Evolutionary conservation across 2,113 vertebrate species (phyloP).

Genomic region (Motacilla tschutschensis): DNA sequence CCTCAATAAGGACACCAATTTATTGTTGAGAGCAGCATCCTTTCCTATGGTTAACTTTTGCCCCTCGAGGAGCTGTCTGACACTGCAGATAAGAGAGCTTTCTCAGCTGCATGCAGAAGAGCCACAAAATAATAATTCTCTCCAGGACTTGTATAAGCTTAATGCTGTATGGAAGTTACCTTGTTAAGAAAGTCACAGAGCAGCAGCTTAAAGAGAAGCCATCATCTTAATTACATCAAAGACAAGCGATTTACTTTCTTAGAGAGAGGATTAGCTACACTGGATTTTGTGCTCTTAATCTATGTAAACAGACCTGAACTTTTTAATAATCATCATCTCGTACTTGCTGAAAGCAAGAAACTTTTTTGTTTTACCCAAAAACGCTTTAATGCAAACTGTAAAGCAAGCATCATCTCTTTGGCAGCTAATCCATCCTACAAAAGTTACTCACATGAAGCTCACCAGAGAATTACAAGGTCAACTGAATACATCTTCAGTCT

Average conservation of each 20-base stretch:
- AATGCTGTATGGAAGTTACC: neutral
- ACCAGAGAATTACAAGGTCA: neutral
- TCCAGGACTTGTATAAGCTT: neutral
- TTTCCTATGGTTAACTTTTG: neutral
- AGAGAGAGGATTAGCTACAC: slow-evolving; percentile 6
- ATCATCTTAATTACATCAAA: slow-evolving; percentile 21
- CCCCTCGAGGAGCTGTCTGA: neutral
- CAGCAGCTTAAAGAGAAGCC: neutral
- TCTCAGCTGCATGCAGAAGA: neutral
- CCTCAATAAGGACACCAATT: neutral
- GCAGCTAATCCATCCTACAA: neutral
- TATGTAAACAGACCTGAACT: neutral
- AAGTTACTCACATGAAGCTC: neutral
- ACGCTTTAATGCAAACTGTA: neutral
- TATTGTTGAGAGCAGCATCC: neutral
- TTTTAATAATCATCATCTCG: neutral
- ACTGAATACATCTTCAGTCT: neutral
- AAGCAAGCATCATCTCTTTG: neutral
- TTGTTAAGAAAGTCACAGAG: neutral
- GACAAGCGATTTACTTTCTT: slow-evolving; percentile 2
- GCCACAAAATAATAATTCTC: neutral
- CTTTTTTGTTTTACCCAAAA: neutral
- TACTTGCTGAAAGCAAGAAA: neutral
- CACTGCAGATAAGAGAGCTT: neutral
- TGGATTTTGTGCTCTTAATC: neutral